Evolutionary conservation across 30 jellyfish, hydroid and myxozoan species (phyloP), one percentile per base, ranked within the genome.

Genomic region (Cassiopea andromeda): DNA sequence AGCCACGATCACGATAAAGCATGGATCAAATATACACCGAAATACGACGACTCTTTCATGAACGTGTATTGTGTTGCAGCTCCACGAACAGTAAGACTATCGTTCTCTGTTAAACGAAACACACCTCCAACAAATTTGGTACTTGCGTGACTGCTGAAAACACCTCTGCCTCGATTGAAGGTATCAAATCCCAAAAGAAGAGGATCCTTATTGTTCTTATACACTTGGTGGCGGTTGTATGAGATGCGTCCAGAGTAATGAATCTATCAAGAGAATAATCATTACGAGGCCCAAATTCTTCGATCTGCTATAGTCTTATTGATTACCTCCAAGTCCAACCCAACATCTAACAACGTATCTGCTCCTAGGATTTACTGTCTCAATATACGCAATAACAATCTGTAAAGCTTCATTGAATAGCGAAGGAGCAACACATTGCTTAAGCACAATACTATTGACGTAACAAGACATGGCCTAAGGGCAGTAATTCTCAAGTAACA

Each of bases 101-200:
- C 91, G 49, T 77, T 71, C 46, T 1, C 48, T 1, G 47, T 10
- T 78, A 83, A 49, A 4, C 15, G 75, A 49, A 83, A 83, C 17
- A 83, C 83, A 47, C 91, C 91, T 10, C 85, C 91, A 64, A 48
- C 16, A 58, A 60, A 83, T 46, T 83, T 83, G 46, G 91, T 83
- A 38, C 68, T 70, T 15, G 84, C 5, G 48, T 69, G 49, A 14
- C 15, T 44, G 80, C 67, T 75, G 60, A 44, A 66, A 16, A 45
- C 1, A 7, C 48, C 47, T 46, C 8, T 44, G 48, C 46, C 72
- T 47, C 58, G 46, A 18, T 47, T 70, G 74, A 58, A 86, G 5
- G 93, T 75, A 75, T 76, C 89, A 1, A 59, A 60, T 44, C 89
- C 88, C 44, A 64, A 43, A 50, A 86, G 79, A 18, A 86, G 38